Evolutionary conservation across 2,797 vertebrate genomes (phyloP), one percentile per base, ranked within the genome.

Genomic region (Dallia pectoralis): DNA sequence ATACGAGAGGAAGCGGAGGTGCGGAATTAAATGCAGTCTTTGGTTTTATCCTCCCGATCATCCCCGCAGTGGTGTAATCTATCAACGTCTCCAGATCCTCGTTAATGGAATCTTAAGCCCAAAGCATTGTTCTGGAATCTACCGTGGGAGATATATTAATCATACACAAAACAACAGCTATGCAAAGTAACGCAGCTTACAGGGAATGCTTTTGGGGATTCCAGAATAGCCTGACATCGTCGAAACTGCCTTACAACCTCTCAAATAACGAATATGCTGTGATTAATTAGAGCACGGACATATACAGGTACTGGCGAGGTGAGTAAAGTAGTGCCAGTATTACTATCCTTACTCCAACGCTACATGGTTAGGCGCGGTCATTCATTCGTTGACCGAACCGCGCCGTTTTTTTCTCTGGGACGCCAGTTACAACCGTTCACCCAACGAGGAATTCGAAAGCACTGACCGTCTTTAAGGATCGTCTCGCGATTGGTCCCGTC

Each of bases 401-500:
- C 44, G 25, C 44, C 8, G 8, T n/a, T 49, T 53, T 53, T n/a
- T 11, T 16, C 4, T 67, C 40, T 15, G 66, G 25, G 29, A 69
- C 30, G 2, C 51, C 18, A 1, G 25, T 30, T 12, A 18, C 18
- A 14, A 32, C 14, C 30, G 8, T 19, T 51, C 14, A 30, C 48
- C 27, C 11, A 66, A 36, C 7, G 14, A 25, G n/a, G 9, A 51
- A 25, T 59, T 33, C 40, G 64, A 64, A 49, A 15, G 4, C 74
- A 79, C 93, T 83, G 81, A 96, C 95, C 94, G 0, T 96, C 94
- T 87, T 96, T 96, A 25, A 96, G 87, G 65, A 96, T 94, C 7
- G 94, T 95, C 86, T 96, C 94, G 79, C 94, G 67, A 14, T 91
- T 91, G 0, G 92, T 93, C 65, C 95, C 95, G 82, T 95, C 95